Conservation (phyloP, 2,888 invertebrate genomes). For the Microctonus hyperodae region DNA sequence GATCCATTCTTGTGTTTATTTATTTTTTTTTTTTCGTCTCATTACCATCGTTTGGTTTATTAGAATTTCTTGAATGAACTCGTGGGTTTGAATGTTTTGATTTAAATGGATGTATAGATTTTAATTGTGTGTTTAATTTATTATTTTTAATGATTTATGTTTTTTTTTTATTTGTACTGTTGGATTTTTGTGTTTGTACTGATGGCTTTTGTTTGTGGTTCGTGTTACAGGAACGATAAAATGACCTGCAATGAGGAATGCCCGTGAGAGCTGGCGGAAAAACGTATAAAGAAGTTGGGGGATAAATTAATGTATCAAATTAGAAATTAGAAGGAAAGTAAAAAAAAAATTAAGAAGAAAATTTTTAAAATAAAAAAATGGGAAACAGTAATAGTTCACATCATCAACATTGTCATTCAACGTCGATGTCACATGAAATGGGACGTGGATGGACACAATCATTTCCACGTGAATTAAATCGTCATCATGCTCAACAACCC, state of each 20-base stretch:
- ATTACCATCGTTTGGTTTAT: slow-evolving; percentile 2
- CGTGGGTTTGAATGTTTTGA: not conserved
- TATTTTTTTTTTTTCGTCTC: slow-evolving; percentile 14
- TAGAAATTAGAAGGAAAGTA: not conserved
- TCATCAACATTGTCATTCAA: slow-evolving; percentile 43
- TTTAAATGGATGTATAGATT: not conserved
- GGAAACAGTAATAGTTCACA: slow-evolving; percentile 53
- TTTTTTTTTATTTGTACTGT: not conserved
- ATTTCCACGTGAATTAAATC: slow-evolving; percentile 52
- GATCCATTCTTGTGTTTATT: not conserved
- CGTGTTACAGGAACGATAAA: slow-evolving; percentile 20
- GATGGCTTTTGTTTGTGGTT: slow-evolving; percentile 29
- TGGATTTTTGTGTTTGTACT: not conserved
- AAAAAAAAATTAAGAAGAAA: not conserved
- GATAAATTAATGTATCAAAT: too few relatives aligned
- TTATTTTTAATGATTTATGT: too few relatives aligned
- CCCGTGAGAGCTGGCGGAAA: slow-evolving; percentile 13
- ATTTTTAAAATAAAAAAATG: slow-evolving; percentile 42
- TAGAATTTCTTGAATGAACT: slow-evolving; percentile 23
- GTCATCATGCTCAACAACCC: slow-evolving; percentile 50
- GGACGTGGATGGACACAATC: slow-evolving; percentile 56
- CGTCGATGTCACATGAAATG: slow-evolving; percentile 42
- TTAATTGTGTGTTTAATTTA: slow-evolving; percentile 23
- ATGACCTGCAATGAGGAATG: slow-evolving; percentile 24
- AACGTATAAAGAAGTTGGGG: too few relatives aligned